Evolutionary conservation across 2,113 vertebrate species (phyloP), one percentile per base, ranked within the genome.

Genomic region (Esox niger): DNA sequence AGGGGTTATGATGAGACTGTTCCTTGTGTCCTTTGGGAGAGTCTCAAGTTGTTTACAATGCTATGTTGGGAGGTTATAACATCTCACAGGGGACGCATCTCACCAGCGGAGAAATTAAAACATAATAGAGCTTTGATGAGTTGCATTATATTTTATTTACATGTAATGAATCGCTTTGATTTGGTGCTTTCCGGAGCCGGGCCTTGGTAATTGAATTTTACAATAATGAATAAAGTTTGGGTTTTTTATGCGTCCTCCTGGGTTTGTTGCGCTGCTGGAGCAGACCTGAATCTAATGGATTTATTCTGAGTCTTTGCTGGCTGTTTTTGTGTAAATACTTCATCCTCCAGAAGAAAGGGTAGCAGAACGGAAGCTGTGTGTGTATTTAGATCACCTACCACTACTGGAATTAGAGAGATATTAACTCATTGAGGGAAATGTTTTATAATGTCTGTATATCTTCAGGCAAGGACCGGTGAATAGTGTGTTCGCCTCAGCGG

Each of bases 121-220:
- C 73, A 72, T 79, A 76, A 82, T 75, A 62, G 66, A 65, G 67
- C 54, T 72, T 78, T 70, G 75, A 78, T 77, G 71, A 73, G 55
- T 62, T 67, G 70, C 74, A 6, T 52, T 71, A 76, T 61, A 65
- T 74, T 75, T 78, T 76, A 82, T 80, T 80, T 71, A 71, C 71
- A 63, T 73, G 52, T 82, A 79, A 82, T 79, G 70, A 76, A 80
- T 76, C 66, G 79, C 69, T 74, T 74, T 79, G 73, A 79, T 77
- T 72, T 68, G 29, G 30, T 52, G 59, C 69, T 71, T 77, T 64
- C 61, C 52, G 35, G 23, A 66, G 62, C 59, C 15, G 64, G 20
- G 30, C 7, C 54, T 56, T 43, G 55, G 60, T 79, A 75, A 79
- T 73, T 79, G 60, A 71, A 78, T 81, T 69, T 71, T 58, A 54